A percentile compares a stretch with the other conserved stretches of the same genome.
Evolutionary conservation across 2,797 vertebrate genomes (phyloP).

Genomic region (Epinephelus coioides): DNA sequence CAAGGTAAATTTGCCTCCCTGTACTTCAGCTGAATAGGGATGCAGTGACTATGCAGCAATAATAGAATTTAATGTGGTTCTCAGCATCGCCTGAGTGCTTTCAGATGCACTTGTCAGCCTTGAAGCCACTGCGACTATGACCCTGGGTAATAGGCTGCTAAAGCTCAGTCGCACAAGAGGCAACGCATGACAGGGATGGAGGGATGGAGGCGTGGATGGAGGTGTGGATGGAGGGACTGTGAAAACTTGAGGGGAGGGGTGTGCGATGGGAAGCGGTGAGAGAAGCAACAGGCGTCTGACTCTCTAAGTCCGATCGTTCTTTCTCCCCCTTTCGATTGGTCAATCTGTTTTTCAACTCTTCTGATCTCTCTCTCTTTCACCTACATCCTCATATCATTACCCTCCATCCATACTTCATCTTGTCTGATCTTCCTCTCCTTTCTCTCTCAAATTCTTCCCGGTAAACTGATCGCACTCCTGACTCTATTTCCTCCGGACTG

Average conservation of each 20-base stretch:
- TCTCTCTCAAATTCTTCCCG: slow-evolving; percentile 48
- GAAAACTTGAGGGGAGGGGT: slow-evolving; percentile 20
- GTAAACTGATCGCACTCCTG: slow-evolving; percentile 80
- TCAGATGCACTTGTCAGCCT: slow-evolving; percentile 84
- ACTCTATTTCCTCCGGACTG: slow-evolving; percentile 80
- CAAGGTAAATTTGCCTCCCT: slow-evolving; percentile 78
- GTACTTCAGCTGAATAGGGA: slow-evolving; percentile 76
- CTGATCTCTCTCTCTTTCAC: background rate
- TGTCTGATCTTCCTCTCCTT: slow-evolving; percentile 50
- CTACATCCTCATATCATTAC: slow-evolving; percentile 18
- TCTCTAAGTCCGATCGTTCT: slow-evolving; percentile 16
- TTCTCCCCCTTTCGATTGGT: slow-evolving; percentile 12
- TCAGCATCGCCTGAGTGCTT: slow-evolving; percentile 83
- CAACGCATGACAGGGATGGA: slow-evolving; percentile 47
- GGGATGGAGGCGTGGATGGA: slow-evolving; percentile 32
- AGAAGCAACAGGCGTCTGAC: slow-evolving; percentile 66
- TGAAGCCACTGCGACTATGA: slow-evolving; percentile 84
- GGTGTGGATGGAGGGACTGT: slow-evolving; percentile 24
- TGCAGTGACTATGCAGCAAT: slow-evolving; percentile 80
- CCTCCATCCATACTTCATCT: slow-evolving; percentile 28
- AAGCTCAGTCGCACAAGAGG: slow-evolving; percentile 62
- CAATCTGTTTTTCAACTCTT: background rate
- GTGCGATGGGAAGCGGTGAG: background rate
- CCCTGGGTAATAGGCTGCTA: slow-evolving; percentile 82
- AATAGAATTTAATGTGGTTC: slow-evolving; percentile 87